A percentile compares a stretch with the other conserved stretches of the same genome.
phyloP scores from a whole-genome alignment of 1,140 invertebrate genomes.

The Zophobas morio region DNA sequence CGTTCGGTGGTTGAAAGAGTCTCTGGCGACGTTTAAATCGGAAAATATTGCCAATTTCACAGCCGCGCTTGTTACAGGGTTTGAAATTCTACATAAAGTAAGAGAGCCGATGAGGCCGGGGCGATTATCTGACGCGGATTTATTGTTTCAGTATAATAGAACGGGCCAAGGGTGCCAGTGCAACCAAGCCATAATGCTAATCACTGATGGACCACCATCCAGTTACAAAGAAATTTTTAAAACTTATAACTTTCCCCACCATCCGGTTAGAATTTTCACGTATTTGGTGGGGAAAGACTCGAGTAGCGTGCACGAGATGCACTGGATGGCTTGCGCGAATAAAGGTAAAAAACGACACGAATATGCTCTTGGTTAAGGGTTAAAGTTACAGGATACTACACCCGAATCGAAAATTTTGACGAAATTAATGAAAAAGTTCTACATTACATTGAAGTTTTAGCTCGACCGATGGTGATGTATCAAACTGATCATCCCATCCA shows the following conservation, averaged over 20 bases:
- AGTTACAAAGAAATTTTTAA: slow-evolving; percentile 77
- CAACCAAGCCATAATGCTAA: slow-evolving; percentile 98
- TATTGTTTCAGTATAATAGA: slow-evolving; percentile 78
- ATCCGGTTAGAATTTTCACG: slow-evolving; percentile 95
- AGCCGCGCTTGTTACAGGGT: slow-evolving; percentile 89
- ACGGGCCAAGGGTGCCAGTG: slow-evolving; percentile 90
- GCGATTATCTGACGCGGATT: not conserved
- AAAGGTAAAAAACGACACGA: slow-evolving; percentile 79
- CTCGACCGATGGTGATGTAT: slow-evolving; percentile 92
- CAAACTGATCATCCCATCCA: slow-evolving; percentile 90
- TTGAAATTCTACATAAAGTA: slow-evolving; percentile 93
- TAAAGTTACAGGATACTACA: slow-evolving; percentile 63
- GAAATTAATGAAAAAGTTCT: slow-evolving; percentile 80
- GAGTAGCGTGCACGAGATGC: slow-evolving; percentile 86
- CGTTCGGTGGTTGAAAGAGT: slow-evolving; percentile 85
- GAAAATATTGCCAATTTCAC: slow-evolving; percentile 94
- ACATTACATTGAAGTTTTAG: slow-evolving; percentile 92
- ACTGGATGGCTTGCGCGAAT: slow-evolving; percentile 96
- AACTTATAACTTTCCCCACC: slow-evolving; percentile 92
- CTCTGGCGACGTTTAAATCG: slow-evolving; percentile 77
- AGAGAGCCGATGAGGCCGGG: not conserved
- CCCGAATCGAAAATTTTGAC: slow-evolving; percentile 69
- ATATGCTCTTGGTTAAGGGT: slow-evolving; percentile 1
- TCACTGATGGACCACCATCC: slow-evolving; percentile 92
- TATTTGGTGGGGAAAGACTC: slow-evolving; percentile 96